Evolutionary conservation across 2,888 invertebrate species (phyloP).

Genomic region (Patella ulyssiponensis): DNA sequence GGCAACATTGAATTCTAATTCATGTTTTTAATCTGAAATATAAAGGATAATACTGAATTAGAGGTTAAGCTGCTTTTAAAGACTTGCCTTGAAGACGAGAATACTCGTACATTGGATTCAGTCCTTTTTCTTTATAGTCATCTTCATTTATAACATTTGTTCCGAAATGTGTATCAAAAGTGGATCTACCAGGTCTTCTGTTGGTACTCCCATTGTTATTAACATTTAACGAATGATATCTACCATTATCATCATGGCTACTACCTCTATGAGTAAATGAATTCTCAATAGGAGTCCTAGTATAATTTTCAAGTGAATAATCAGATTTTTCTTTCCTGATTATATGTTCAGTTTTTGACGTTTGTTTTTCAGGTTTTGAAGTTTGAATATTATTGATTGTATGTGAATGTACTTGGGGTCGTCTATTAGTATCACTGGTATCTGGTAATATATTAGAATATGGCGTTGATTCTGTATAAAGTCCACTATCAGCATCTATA

Average conservation of each 20-base stretch:
- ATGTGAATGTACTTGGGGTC: neutral
- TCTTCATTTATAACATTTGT: constrained; percentile 2
- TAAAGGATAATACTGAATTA: neutral
- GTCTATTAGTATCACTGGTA: neutral
- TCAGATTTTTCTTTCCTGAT: neutral
- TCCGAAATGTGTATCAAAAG: constrained; percentile 8
- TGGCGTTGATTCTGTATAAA: neutral
- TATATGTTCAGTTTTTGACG: neutral
- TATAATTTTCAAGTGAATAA: neutral
- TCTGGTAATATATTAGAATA: neutral
- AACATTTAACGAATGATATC: neutral
- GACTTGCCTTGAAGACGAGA: constrained; percentile 42
- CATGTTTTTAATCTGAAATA: neutral
- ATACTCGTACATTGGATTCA: constrained; percentile 57
- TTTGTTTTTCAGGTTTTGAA: neutral
- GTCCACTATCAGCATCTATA: neutral
- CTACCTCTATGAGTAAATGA: neutral
- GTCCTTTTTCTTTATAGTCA: constrained; percentile 27
- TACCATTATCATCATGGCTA: neutral
- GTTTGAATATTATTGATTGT: neutral
- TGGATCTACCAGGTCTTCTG: neutral
- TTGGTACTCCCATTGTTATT: neutral
- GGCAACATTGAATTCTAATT: neutral
- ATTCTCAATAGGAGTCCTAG: neutral
- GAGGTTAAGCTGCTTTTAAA: no score